Evolutionary conservation across 2,797 vertebrate genomes (phyloP), one percentile per base, ranked within the genome.

Genomic region (Sebastes dallii): DNA sequence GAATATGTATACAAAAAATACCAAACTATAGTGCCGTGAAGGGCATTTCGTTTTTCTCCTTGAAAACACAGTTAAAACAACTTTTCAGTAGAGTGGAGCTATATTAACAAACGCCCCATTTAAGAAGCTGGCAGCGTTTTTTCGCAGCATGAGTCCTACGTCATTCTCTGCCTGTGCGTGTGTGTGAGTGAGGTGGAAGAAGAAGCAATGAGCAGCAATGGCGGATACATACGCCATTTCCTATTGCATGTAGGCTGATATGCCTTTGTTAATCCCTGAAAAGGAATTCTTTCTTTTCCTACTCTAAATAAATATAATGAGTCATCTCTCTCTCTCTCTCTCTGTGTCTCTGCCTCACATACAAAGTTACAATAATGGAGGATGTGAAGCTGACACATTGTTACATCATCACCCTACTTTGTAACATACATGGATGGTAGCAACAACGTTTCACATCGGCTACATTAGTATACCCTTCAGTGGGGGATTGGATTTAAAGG

Each of bases 1-100:
- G 95, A 92, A 94, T 95, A 95, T 91, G 89, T 87, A 86, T 91
- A 42, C 83, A 81, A 86, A 87, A 42, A 42, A 42, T 16, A 75
- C 76, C 22, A 77, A 91, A 88, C 81, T 42, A 42, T 89, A 91
- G 89, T 90, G 58, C 88, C 75, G 7, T n/a, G 24, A 20, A n/a
- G 5, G 24, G 13, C 46, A 36, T 29, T 20, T 60, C 73, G 3
- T 39, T 29, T 46, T 62, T 75, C 3, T 39, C 8, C 13, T 12
- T 4, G 14, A 7, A 66, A 64, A 71, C 6, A 71, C 32, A 62
- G 10, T 18, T 4, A 20, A 46, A 46, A 56, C 32, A 50, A 64
- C 30, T 83, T 83, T 77, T 55, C 2, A 66, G n/a, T 29, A 0
- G 3, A 54, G 20, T 56, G 1, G 3, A 50, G 4, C 42, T 52